Base-by-base conservation (phyloP, 2,113 vertebrate species). In the Bos indicus region DNA sequence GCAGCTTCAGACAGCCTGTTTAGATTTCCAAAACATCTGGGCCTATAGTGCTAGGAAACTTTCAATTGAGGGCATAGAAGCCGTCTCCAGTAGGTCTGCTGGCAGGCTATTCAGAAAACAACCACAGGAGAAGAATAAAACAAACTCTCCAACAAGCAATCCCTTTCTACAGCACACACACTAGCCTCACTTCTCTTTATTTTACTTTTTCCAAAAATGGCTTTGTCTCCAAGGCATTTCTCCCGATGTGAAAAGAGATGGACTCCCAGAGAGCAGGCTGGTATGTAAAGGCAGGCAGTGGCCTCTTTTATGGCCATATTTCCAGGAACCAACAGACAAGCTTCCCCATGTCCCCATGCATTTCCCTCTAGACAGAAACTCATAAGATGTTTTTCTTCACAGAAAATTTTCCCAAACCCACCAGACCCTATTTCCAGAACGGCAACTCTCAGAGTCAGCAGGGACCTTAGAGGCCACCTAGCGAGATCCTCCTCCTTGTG, bases 11-110 rank as follows among this genome's bases (percentile, higher is more conserved):
- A 94, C 89, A 98, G 97, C 60, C 97, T 96, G 94, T 97, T 98
- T 98, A 94, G 91, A 98, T 98, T 98, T 97, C 89, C 94, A 97
- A 97, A 98, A 96, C 98, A 98, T 97, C 98, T 98, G 97, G 89
- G 90, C 57, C 94, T 84, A 40, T 64, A 40, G 85, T 56, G 74
- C 96, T 92, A 95, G 92, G 96, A 97, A 97, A 97, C 43, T 19
- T 71, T 40, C 67, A 12, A 3, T 80, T 21, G 36, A 51, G 74
- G 59, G 17, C 57, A 64, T 56, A 81, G 84, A 85, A 7, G 52
- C 94, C 16, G 33, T 96, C 94, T 97, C 96, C 92, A 89, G 1
- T 1, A 54, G 71, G 93, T 92, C 92, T 84, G 26, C 85, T 78
- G 96, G 81, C 94, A 97, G 67, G 74, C 90, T 91, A 77, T 93